Base-by-base conservation (phyloP, 2,113 vertebrate genomes). In the Gallinago undulata region DNA sequence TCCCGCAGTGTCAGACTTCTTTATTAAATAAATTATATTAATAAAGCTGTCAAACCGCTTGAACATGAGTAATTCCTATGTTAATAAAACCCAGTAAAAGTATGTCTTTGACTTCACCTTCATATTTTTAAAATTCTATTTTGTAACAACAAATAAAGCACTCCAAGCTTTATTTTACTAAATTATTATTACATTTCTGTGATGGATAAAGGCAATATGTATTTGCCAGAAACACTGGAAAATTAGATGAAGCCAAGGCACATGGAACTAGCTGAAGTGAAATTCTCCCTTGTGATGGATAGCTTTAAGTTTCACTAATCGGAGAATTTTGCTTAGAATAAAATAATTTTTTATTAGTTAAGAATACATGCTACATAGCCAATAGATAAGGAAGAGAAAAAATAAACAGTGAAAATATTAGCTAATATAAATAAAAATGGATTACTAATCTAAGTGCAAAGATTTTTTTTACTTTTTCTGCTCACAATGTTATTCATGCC, bases 401-500 rank as follows among this genome's bases (percentile, higher is more conserved):
- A 80, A 53, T 0, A 13, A 72, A 80, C 31, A 81, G 30, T 3
- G 22, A 47, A 90, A 94, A 79, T 76, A 81, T 30, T 68, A 79
- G 27, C 48, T 57, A 81, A 84, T 60, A 86, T 51, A 90, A 95
- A 85, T 76, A 93, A 93, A 83, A 94, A 95, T 74, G 19, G 68
- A 90, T 80, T 90, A 64, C 56, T 92, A 96, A 70, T 84, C 55
- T 59, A 64, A 87, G 72, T 45, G 83, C 79, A 94, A 86, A 94
- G 69, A 84, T 41, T 51, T 75, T 73, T 48, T 73, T 41, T 1
- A 35, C 35, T 53, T 86, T 92, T 93, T 87, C 51, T 78, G 43
- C 57, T 93, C 76, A 70, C 78, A 94, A 57, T 75, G 66, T 88
- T 92, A 94, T 94, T 91, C 91, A 81, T 95, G 92, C 92, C 95